These are phyloP conservation scores for Rana temporaria DNA, from an alignment of 2,113 vertebrate genomes.

Conservation along the genomic window DNA sequence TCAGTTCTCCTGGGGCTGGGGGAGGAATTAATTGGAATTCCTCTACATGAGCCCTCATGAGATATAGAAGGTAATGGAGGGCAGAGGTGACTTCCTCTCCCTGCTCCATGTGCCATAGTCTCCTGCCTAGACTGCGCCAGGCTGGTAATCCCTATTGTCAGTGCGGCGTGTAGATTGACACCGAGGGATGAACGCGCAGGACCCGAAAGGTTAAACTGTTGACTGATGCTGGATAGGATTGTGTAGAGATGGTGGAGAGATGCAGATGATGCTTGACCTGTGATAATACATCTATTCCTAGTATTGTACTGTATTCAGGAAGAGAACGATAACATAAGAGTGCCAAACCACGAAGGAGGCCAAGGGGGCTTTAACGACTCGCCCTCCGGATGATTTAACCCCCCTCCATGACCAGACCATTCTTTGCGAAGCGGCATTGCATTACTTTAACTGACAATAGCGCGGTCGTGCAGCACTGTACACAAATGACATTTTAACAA, in stretches of 20 bases:
- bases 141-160: neutral
- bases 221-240: neutral
- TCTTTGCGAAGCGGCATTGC: no score
- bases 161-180: neutral
- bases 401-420: no score
- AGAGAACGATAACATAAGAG: no score
- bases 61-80: constrained; percentile 24
- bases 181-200: no score
- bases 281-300: neutral
- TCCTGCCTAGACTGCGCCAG: neutral
- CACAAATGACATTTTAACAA: no score
- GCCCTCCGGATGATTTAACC: no score
- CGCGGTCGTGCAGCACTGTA: no score
- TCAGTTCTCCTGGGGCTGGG: neutral
- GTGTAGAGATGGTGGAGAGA: no score
- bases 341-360: no score
- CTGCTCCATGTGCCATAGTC: neutral
- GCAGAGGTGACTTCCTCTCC: constrained; percentile 3
- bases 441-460: no score
- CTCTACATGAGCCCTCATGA: neutral
- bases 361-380: no score
- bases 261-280: neutral
- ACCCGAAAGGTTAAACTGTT: neutral
- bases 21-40: constrained; percentile 7
- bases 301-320: no score